A percentile compares a stretch with the other conserved stretches of the same genome.
phyloP scores from a whole-genome alignment of 2,113 vertebrate species.

The Cettia cetti region DNA sequence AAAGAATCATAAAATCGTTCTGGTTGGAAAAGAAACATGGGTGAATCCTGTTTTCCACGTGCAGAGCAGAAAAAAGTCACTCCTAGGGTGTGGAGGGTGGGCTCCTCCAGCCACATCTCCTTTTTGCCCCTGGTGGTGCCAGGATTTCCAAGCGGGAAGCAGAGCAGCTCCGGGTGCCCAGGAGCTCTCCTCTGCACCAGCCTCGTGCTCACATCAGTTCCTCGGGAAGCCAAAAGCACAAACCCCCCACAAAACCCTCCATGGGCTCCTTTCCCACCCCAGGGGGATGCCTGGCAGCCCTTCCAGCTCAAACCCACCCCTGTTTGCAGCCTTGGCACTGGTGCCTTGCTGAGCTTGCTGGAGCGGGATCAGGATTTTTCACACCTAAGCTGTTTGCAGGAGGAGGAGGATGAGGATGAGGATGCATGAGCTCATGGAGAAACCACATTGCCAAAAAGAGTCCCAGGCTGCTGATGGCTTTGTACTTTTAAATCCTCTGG shows the following conservation, averaged over 20 bases:
- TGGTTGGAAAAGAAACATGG: fast-evolving
- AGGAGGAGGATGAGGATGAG: not conserved
- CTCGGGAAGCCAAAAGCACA: not conserved
- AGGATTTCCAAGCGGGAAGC: not conserved
- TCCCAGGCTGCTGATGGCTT: not conserved
- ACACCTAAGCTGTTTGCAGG: not conserved
- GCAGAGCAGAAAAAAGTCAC: not conserved
- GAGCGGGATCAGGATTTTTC: not conserved
- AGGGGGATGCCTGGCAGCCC: not conserved
- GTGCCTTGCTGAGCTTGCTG: not conserved
- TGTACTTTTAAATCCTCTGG: not conserved
- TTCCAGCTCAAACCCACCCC: conserved; percentile 29
- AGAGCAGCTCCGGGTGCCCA: not conserved
- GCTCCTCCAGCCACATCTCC: conserved; percentile 4
- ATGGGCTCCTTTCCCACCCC: not conserved
- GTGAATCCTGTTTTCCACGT: not conserved
- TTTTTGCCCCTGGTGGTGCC: not conserved
- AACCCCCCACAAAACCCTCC: not conserved
- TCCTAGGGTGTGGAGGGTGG: not conserved
- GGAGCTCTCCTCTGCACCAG: not conserved
- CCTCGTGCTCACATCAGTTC: not conserved
- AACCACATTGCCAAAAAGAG: fast-evolving
- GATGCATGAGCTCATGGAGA: not conserved
- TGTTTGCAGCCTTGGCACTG: conserved; percentile 16
- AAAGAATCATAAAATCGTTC: not conserved